Base-by-base conservation (phyloP, 35 echinoderm and acorn worm genomes). In the Lytechinus variegatus region DNA sequence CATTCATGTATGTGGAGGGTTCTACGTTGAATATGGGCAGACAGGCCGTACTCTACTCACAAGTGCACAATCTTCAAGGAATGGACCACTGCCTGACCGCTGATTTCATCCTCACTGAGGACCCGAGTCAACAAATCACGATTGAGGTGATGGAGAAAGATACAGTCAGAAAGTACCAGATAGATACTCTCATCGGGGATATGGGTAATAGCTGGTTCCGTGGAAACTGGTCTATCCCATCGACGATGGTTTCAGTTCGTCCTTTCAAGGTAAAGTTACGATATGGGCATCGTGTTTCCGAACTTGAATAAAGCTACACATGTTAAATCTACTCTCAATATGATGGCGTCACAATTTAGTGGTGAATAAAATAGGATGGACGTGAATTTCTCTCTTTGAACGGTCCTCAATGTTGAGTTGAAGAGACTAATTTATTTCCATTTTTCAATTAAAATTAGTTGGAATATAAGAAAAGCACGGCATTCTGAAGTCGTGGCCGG, bases 11-110 rank as follows among this genome's bases (percentile, higher is more conserved):
- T 19, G 55, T 57, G 54, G n/a, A 27, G 54, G 92, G 53, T 27
- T 93, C 92, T 2, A 19, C 0, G 10, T 54, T 4, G 92, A 93
- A 4, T 13, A 44, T 1, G 11, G 28, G 24, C 52, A 93, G 28
- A 19, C 4, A 55, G 92, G 52, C 92, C 53, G 11, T 28, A 12
- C 92, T 93, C 1, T 57, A 55, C 92, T 93, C 92, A 3, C n/a
- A 57, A 11, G 14, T 57, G 5, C 53, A 93, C 92, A 24, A 93
- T 54, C 55, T 93, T 9, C 27, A 56, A 54, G 92, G 92, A 6
- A 55, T 93, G 92, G 53, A 33, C 27, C 92, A 93, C 54, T 93
- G 92, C 53, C 28, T 93, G 53, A 93, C 92, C 27, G 92, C 54
- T 57, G 92, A 93, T 54, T 57, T 93, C 92, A 10, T 57, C 9